Base-by-base conservation (phyloP, 2,113 vertebrate genomes). In the Artemisiospiza belli region DNA sequence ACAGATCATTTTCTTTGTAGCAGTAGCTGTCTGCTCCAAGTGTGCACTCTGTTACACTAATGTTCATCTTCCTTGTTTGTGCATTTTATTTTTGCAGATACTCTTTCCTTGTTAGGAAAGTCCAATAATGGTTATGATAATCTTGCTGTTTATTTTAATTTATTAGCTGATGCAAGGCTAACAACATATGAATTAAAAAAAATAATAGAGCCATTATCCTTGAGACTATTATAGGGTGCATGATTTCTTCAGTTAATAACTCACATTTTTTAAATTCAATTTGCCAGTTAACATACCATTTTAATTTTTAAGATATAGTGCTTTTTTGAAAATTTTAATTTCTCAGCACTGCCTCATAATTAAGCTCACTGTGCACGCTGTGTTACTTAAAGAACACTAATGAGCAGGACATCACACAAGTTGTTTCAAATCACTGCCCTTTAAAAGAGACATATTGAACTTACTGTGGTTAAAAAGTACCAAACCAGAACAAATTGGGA, bases 1-100 rank as follows among this genome's bases (percentile, higher is more conserved):
- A 25, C 11, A n/a, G 33, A 58, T 67, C 33, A 74, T 28, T 35
- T 70, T 67, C 63, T 81, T 33, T 51, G 61, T 55, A 91, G 68
- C 23, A 35, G 23, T 2, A 2, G 3, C 21, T 57, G 8, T 33
- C 20, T 74, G 21, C 33, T 88, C 15, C 35, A 54, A 55, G 59
- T 22, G 22, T 30, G 1, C 37, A 10, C 68, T 88, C 23, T 0
- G 0, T 46, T 72, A 52, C 5, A 9, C 8, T 57, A 19, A 44
- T 0, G 2, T 67, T 78, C 22, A 22, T 63, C 22, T 78, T 70
- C 35, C 21, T 52, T 6, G 2, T 78, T 77, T 35, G 9, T 63
- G 22, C 13, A 30, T 68, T 84, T 76, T 72, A 49, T 27, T 80
- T 88, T 72, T 80, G 47, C 51, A 55, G 37, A 15, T 78, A 21